Conservation (phyloP, 23 tunicate species). For the Halocynthia roretzi region DNA sequence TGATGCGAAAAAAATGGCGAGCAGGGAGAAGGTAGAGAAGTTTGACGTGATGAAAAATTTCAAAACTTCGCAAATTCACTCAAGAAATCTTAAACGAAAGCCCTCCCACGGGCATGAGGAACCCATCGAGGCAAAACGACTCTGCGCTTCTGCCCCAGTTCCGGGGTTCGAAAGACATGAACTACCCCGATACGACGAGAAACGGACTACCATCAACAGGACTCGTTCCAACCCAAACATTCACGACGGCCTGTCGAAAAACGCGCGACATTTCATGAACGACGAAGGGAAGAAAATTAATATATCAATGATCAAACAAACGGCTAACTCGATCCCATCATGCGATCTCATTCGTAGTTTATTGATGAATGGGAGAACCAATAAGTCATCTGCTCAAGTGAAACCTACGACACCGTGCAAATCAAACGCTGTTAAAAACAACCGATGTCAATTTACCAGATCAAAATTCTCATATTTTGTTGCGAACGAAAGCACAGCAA, state of each 20-base stretch:
- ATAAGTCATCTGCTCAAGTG: too few relatives aligned
- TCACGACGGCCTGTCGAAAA: not conserved
- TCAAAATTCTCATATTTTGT: too few relatives aligned
- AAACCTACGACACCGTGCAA: too few relatives aligned
- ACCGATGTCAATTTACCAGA: too few relatives aligned
- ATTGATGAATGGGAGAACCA: not conserved
- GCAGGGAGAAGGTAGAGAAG: too few relatives aligned
- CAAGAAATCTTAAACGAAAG: slow-evolving; percentile 8
- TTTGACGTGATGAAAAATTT: not conserved
- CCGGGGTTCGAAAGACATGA: not conserved
- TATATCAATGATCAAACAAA: slow-evolving; percentile 6
- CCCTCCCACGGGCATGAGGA: not conserved
- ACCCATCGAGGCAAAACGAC: slow-evolving; percentile 12
- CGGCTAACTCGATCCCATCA: not conserved
- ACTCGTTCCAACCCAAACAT: slow-evolving; percentile 14
- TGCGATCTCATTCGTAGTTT: slow-evolving; percentile 5
- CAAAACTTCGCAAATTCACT: not conserved
- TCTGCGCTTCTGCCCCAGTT: slow-evolving; percentile 27
- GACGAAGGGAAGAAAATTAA: slow-evolving; percentile 20
- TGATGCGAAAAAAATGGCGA: not conserved
- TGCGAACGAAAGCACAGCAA: too few relatives aligned
- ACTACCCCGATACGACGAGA: not conserved
- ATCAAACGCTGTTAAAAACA: too few relatives aligned
- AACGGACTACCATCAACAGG: not conserved
- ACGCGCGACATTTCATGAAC: slow-evolving; percentile 12